Base-by-base conservation (phyloP, 2,888 invertebrate genomes). In the Octodonta nipae region DNA sequence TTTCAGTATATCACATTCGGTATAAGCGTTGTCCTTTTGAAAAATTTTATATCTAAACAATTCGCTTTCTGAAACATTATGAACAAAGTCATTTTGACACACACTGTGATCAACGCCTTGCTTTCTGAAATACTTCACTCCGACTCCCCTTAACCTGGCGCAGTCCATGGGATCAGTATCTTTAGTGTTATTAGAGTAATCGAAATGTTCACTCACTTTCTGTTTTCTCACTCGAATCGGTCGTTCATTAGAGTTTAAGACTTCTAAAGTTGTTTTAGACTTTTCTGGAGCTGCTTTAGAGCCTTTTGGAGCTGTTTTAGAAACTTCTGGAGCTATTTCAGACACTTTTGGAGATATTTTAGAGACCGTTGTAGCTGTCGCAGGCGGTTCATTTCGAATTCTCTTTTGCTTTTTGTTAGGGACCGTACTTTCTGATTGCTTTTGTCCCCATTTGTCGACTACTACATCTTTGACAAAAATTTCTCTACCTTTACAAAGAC, bases 401-500 rank as follows among this genome's bases (percentile, higher is more conserved):
- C n/a, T n/a, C n/a, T n/a, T n/a, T n/a, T n/a, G n/a, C n/a, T n/a
- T n/a, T n/a, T n/a, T n/a, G n/a, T n/a, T n/a, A n/a, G n/a, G n/a
- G n/a, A n/a, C n/a, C n/a, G n/a, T n/a, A n/a, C n/a, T n/a, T n/a
- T n/a, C n/a, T n/a, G n/a, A n/a, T n/a, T n/a, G n/a, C n/a, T n/a
- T n/a, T n/a, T n/a, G n/a, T n/a, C n/a, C n/a, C n/a, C n/a, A n/a
- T n/a, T n/a, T n/a, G n/a, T n/a, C n/a, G n/a, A n/a, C n/a, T n/a
- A n/a, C n/a, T n/a, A n/a, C n/a, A n/a, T n/a, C n/a, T n/a, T n/a
- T n/a, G n/a, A n/a, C n/a, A n/a, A n/a, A n/a, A n/a, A n/a, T n/a
- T n/a, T n/a, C n/a, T n/a, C n/a, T 22, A 22, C 70, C 67, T 42
- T 67, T 67, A 50, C 78, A 79, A 52, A 71, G 70, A 55, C 79